Evolutionary conservation across 2,797 vertebrate species (phyloP), one percentile per base, ranked within the genome.

Genomic region (Labroides dimidiatus): DNA sequence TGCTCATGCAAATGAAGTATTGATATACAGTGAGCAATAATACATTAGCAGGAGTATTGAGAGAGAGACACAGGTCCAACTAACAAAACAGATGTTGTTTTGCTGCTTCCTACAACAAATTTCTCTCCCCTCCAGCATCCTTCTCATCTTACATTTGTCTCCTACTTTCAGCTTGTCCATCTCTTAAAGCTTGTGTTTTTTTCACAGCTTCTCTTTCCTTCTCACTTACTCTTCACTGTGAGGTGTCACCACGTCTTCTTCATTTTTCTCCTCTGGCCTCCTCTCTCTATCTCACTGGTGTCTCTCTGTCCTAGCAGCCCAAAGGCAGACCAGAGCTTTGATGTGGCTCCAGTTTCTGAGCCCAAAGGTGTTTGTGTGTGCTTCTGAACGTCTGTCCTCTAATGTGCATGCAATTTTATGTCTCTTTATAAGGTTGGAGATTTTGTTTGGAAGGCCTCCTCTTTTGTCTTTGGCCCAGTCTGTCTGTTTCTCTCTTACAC

Each of bases 251-350:
- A 17, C 1, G 19, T 65, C 62, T 6, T 30, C 50, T 36, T 68
- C 4, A 13, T 59, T 39, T 37, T 39, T 47, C 70, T 60, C 42
- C 61, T 23, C 13, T 48, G 20, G 20, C 57, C 30, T 66, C 42
- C 13, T 49, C 23, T 41, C 43, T 64, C 36, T 14, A n/a, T 43
- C 42, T 30, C 27, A 17, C 23, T 21, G 27, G 65, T 68, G n/a
- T 54, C 62, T 52, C 52, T 55, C 54, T 50, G 77, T 59, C 67
- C 23, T 17, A 5, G 27, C 57, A 39, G 64, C 64, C 72, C 57
- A 21, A 64, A 78, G 71, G 64, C 64, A 71, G 52, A 76, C 59
- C 37, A 52, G 30, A 24, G 21, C 65, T 84, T 73, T 78, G 69
- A 73, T 60, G 65, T 58, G 23, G 33, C 54, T 62, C 58, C 58